These are phyloP conservation scores for Atherinomorus stipes DNA, from an alignment of 2,113 vertebrate genomes.

Conservation along the genomic window DNA sequence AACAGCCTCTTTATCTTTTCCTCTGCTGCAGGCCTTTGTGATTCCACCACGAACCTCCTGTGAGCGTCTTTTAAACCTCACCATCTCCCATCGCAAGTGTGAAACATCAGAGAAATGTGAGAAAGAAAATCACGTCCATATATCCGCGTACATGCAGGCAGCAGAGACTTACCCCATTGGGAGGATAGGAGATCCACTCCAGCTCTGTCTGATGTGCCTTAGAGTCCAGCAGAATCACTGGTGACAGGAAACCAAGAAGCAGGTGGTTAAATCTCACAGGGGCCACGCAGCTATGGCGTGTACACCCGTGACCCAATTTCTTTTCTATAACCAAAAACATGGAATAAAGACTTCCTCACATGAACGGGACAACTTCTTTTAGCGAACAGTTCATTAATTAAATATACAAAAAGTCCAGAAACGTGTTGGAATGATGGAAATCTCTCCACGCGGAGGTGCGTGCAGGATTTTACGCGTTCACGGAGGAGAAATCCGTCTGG, in stretches of 20 bases:
- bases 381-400: background rate
- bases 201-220: conserved; percentile 99
- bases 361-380: conserved; percentile 30
- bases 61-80: conserved; percentile 15
- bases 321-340: conserved; percentile 52
- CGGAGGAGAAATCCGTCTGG: background rate
- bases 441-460: too few species aligned
- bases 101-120: conserved; percentile 23
- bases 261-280: conserved; percentile 75
- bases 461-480: too few species aligned
- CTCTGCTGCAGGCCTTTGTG: background rate
- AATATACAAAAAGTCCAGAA: background rate
- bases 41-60: background rate
- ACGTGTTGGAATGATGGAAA: background rate
- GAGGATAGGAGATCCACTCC: conserved; percentile 99
- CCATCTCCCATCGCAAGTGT: conserved; percentile 34
- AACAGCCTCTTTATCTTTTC: conserved; percentile 11
- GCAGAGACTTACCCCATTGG: conserved; percentile 91
- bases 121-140: background rate
- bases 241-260: conserved; percentile 77
- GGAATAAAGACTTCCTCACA: conserved; percentile 21
- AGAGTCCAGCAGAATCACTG: conserved; percentile 98
- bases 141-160: conserved; percentile 10
- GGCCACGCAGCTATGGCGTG: conserved; percentile 50
- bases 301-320: conserved; percentile 65